phyloP scores from a whole-genome alignment of 1,140 invertebrate genomes.

The Lordiphosa collinella region DNA sequence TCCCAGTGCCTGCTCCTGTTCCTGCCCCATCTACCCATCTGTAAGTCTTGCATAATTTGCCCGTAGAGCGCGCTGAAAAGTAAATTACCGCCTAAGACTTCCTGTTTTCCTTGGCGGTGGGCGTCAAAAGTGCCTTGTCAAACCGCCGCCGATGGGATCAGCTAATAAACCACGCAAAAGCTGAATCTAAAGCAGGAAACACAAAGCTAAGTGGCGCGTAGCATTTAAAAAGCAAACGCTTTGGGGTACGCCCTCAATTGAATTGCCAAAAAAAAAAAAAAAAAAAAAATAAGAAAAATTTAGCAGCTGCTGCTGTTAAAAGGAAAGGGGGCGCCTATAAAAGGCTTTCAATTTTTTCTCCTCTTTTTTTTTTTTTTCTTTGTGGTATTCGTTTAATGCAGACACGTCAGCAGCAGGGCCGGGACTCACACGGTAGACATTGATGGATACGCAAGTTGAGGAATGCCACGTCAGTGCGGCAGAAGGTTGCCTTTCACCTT shows the following conservation, averaged over 20 bases:
- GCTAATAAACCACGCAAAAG: conserved; percentile 67
- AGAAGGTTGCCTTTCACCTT: conserved; percentile 28
- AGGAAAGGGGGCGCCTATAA: conserved; percentile 46
- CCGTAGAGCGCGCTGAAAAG: conserved; percentile 64
- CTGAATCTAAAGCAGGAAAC: conserved; percentile 8
- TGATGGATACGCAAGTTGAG: conserved; percentile 68
- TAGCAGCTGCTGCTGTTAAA: conserved; percentile 63
- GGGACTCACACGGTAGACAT: conserved; percentile 47
- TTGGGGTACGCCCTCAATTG: conserved; percentile 63
- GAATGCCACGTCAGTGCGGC: conserved; percentile 65
- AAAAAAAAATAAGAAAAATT: conserved; percentile 30
- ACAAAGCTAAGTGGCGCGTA: conserved; percentile 57
- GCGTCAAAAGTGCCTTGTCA: conserved; percentile 74
- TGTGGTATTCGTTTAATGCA: conserved; percentile 63
- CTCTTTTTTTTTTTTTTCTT: conserved; percentile 11
- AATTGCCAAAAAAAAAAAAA: conserved; percentile 61
- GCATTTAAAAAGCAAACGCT: conserved; percentile 73
- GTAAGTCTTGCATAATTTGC: conserved; percentile 74
- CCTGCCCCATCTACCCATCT: background rate
- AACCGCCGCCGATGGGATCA: conserved; percentile 58
- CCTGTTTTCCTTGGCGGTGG: conserved; percentile 45
- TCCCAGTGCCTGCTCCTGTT: background rate
- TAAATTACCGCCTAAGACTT: conserved; percentile 76
- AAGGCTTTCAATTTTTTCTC: conserved; percentile 69
- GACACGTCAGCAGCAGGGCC: conserved; percentile 63